A percentile compares a stretch with the other conserved stretches of the same genome.
Evolutionary conservation across 1,140 invertebrate species (phyloP).

Genomic region (Drepana arcuata): DNA sequence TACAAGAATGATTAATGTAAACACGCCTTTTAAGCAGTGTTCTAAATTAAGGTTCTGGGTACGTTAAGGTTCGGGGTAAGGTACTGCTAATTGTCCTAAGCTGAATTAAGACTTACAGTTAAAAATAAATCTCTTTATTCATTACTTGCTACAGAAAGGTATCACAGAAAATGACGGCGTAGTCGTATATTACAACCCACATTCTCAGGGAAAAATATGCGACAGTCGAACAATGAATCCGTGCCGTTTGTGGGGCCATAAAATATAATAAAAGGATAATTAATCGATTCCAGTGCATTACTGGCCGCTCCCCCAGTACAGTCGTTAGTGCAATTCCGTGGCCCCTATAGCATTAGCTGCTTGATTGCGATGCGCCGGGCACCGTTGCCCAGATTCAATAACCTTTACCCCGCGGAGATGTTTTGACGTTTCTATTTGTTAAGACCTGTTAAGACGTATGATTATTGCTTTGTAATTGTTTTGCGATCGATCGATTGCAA

Average conservation of each 20-base stretch:
- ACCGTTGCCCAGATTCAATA: conserved; percentile 55
- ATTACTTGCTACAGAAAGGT: no score
- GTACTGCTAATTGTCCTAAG: no score
- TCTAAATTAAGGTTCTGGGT: no score
- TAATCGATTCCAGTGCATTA: conserved; percentile 66
- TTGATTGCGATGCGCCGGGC: conserved; percentile 44
- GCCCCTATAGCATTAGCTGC: conserved; percentile 44
- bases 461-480: conserved; percentile 55
- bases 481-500: no score
- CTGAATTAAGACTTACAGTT: no score
- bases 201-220: conserved; percentile 21
- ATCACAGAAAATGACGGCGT: no score
- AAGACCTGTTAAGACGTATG: conserved; percentile 57
- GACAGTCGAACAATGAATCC: conserved; percentile 27
- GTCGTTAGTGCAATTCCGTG: conserved; percentile 28
- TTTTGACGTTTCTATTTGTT: conserved; percentile 61
- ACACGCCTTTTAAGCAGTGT: no score
- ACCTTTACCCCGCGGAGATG: conserved; percentile 49
- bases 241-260: conserved; percentile 33
- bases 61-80: no score
- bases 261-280: conserved; percentile 68
- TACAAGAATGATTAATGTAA: no score
- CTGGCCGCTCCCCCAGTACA: conserved; percentile 21
- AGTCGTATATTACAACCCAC: no score
- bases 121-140: no score